Base-by-base conservation (phyloP, 2,113 vertebrate species). In the Aramus guarauna region DNA sequence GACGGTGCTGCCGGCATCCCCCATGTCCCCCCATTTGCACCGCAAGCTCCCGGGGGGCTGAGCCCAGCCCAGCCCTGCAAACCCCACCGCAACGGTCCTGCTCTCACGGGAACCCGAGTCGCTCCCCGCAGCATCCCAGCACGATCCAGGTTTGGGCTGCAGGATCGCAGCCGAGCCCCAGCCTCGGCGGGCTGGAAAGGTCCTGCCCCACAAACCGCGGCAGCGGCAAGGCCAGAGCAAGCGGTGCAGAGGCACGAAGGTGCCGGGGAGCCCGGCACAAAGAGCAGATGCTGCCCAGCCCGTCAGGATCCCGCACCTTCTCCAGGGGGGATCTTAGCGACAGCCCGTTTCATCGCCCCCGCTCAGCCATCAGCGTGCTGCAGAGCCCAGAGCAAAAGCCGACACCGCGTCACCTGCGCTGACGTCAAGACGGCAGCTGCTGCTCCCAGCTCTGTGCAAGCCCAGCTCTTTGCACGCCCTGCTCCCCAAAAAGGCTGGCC, bases 401-500 rank as follows among this genome's bases (percentile, higher is more conserved):
- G 45, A 20, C 41, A 4, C 9, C 6, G 0, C 30, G 41, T 81
- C 84, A 39, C 84, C 90, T 14, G 29, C 45, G 2, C 27, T 2
- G 0, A 26, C 0, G 0, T 3, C 7, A 0, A 34, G 60, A 10
- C 0, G 4, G n/a, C 2, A 2, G 36, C 62, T 17, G 86, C 60
- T 2, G 88, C 59, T 66, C 64, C 85, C 69, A 3, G 76, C 74
- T 43, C 72, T 2, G 60, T 21, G 24, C 88, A 29, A 2, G 2
- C 58, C 48, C 84, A 1, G 17, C 52, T 5, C 52, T 8, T 14
- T 8, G 60, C 88, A 29, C 3, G 2, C 58, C 48, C 84, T 1
- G 17, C 52, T 5, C 52, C 64, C 60, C 66, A 4, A 18, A 36
- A 45, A 4, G 11, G 16, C 77, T 20, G 69, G 24, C 2, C 53